Evolutionary conservation across 2,797 vertebrate species (phyloP).

Genomic region (Leucoraja ocellata): DNA sequence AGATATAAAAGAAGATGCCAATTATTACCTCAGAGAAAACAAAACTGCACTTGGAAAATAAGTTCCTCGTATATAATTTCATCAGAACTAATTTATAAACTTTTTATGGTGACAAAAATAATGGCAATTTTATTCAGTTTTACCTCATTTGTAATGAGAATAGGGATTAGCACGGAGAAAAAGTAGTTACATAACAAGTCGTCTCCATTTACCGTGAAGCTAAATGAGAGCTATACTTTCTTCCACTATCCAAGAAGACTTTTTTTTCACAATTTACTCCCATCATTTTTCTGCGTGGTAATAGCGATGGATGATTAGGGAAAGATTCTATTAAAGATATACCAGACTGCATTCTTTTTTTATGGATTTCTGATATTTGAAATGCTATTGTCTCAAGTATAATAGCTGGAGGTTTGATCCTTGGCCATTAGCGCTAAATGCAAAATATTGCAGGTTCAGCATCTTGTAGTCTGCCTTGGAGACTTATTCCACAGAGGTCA

Average conservation of each 20-base stretch:
- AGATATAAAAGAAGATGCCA: not conserved
- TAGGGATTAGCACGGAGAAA: not conserved
- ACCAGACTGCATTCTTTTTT: not conserved
- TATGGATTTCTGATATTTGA: not conserved
- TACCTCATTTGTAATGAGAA: not conserved
- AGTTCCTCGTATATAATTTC: not conserved
- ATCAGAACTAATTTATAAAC: not conserved
- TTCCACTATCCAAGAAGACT: not conserved
- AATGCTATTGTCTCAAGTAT: not conserved
- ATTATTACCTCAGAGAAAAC: not conserved
- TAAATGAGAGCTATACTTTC: not conserved
- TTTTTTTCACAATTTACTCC: not conserved
- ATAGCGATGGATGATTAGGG: not conserved
- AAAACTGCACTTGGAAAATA: not conserved
- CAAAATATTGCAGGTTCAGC: too few species aligned
- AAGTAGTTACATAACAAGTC: not conserved
- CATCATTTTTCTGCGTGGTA: not conserved
- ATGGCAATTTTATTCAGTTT: not conserved
- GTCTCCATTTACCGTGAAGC: not conserved
- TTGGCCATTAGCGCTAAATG: too few species aligned
- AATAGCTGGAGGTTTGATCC: too few species aligned
- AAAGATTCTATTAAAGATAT: not conserved
- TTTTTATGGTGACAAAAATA: not conserved
- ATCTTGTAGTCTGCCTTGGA: too few species aligned
- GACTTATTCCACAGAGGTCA: too few species aligned